These are phyloP conservation scores for Ariolimax columbianus DNA, from an alignment of 2,888 invertebrate species.

Conservation along the genomic window DNA sequence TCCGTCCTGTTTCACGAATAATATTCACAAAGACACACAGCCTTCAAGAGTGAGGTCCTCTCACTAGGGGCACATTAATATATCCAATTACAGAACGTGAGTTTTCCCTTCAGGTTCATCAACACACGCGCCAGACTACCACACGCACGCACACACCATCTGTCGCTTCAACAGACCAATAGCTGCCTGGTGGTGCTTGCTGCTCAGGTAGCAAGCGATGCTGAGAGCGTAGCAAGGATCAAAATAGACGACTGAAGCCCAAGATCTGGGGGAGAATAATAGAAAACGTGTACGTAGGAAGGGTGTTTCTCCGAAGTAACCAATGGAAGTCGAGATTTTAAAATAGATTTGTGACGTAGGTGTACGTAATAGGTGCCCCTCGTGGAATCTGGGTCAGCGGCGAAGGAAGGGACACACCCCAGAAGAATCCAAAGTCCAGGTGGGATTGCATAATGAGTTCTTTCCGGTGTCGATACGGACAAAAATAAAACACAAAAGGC, in stretches of 20 bases:
- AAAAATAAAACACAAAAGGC: too few species aligned
- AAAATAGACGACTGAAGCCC: neutral
- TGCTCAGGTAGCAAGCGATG: neutral
- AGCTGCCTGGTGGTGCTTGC: slow-evolving; percentile 1
- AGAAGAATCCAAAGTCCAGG: neutral
- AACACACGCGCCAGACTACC: neutral
- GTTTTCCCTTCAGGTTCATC: neutral
- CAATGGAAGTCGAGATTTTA: neutral
- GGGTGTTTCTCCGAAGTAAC: slow-evolving; percentile 8
- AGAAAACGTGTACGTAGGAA: neutral
- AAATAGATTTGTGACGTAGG: neutral
- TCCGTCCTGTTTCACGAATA: too few species aligned
- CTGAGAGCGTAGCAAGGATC: neutral
- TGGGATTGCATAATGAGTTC: too few species aligned
- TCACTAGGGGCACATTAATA: neutral
- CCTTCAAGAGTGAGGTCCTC: too few species aligned
- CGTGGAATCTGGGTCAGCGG: slow-evolving; percentile 2
- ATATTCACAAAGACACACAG: too few species aligned
- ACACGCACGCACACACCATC: neutral
- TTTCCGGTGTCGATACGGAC: too few species aligned
- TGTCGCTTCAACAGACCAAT: slow-evolving; percentile 22
- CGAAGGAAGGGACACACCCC: neutral
- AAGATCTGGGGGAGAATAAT: neutral
- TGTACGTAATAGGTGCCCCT: neutral
- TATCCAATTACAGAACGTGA: slow-evolving; percentile 9